These are phyloP conservation scores for Ianthella basta DNA, from an alignment of 37 sponge, comb jelly and placozoan genomes.

Conservation along the genomic window DNA sequence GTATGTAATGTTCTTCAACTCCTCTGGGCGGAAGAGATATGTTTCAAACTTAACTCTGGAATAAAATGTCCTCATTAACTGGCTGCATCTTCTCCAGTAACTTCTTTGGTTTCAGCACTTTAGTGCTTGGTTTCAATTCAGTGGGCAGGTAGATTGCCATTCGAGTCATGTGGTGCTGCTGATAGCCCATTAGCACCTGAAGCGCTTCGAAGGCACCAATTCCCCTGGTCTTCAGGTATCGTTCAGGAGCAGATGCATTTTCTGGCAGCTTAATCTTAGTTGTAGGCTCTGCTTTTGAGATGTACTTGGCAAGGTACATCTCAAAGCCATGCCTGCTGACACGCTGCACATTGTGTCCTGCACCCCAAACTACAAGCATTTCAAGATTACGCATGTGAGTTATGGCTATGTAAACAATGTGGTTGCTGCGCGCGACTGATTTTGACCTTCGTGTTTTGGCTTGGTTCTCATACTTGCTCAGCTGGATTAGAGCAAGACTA, in stretches of 20 bases:
- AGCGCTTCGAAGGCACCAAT: slow-evolving; percentile 13
- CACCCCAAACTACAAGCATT: too few relatives aligned
- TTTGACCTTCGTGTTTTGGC: too few relatives aligned
- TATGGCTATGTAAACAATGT: too few relatives aligned
- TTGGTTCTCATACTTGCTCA: too few relatives aligned
- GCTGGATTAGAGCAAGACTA: too few relatives aligned
- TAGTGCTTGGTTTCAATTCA: not conserved
- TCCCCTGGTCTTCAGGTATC: not conserved
- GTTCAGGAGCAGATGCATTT: not conserved
- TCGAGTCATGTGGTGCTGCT: slow-evolving; percentile 15
- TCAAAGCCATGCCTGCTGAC: too few relatives aligned
- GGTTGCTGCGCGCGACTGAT: too few relatives aligned
- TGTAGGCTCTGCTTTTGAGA: too few relatives aligned
- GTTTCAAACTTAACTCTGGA: not conserved
- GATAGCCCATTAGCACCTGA: slow-evolving; percentile 10
- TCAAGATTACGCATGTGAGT: too few relatives aligned
- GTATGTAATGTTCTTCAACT: slow-evolving; percentile 10
- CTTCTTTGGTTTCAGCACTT: not conserved
- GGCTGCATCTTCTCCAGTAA: not conserved
- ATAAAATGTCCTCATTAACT: not conserved
- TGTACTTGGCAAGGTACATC: too few relatives aligned
- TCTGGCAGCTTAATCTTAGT: not conserved
- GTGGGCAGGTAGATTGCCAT: not conserved
- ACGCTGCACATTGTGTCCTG: too few relatives aligned
- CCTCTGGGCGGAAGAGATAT: not conserved